Evolutionary conservation across 1,140 invertebrate genomes (phyloP), one percentile per base, ranked within the genome.

Genomic region (Helicorthomorpha holstii): DNA sequence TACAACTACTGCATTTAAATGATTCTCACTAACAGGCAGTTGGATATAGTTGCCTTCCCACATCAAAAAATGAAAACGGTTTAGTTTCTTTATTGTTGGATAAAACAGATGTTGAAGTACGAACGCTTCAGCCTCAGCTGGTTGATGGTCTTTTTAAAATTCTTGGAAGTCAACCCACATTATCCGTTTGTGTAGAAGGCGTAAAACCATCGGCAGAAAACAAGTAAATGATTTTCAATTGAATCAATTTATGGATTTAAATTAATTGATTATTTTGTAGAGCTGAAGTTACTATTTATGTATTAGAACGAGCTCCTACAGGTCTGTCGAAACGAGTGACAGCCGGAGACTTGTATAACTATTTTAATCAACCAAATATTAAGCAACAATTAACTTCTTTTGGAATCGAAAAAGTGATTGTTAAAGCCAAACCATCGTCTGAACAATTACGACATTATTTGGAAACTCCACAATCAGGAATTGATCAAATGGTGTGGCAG

Each of bases 371-470:
- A 34, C 29, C 51, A 2, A 54, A 29, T 22, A 58, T 62, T 34
- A 60, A 59, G 25, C 59, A 62, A 46, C 56, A 66, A 19, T 51
- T 60, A 29, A 56, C 56, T 21, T 57, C 60, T 42, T 23, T 57
- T 7, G 57, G 58, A 19, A 27, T 62, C 7, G 42, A 63, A 22
- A 47, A 29, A 43, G 56, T 49, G 2, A 42, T 53, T 45, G 51
- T 53, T 3, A 54, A 53, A 27, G 48, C 59, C 22, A 50, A 52
- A 14, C 57, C 63, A 21, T 57, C 59, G 3, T 61, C 65, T 16
- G 69, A 72, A 54, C 83, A 89, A 61, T 59, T 94, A 0, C 82
- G 89, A 56, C 81, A 89, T 57, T 96, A 96, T 69, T 66, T 95
- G 41, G 85, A 89, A 53, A 83, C 80, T 63, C 82, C 90, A 3